Conservation (phyloP, 2,797 vertebrate genomes). For the Coregonus sp. region DNA sequence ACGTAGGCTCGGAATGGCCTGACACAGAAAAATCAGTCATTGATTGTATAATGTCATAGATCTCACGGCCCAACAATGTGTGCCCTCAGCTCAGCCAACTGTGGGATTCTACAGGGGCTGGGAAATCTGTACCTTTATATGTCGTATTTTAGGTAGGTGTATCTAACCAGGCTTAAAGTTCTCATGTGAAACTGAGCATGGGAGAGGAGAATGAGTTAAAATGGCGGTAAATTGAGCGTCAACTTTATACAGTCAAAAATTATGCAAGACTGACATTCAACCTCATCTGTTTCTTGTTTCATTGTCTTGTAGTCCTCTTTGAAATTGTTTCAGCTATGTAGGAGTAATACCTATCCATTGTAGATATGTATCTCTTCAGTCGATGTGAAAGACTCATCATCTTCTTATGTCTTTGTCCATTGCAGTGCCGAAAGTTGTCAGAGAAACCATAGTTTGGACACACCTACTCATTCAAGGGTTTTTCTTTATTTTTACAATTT, state of each 20-base stretch:
- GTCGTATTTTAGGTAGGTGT: slow-evolving; percentile 1
- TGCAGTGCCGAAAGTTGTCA: no score
- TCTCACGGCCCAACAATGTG: slow-evolving; percentile 59
- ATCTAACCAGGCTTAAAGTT: slow-evolving; percentile 33
- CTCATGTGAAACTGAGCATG: slow-evolving; percentile 53
- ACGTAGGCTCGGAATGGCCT: slow-evolving; percentile 64
- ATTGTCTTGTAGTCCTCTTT: neutral
- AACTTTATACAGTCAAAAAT: neutral
- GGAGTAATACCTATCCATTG: neutral
- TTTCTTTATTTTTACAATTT: no score
- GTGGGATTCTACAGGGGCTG: slow-evolving; percentile 35
- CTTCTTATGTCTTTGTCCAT: no score
- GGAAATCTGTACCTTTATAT: slow-evolving; percentile 22
- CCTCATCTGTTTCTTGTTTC: neutral
- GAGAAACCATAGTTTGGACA: no score
- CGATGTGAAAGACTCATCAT: slow-evolving; percentile 39
- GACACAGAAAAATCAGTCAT: slow-evolving; percentile 54
- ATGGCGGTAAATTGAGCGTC: neutral
- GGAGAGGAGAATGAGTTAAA: slow-evolving; percentile 20
- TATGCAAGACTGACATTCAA: neutral
- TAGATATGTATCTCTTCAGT: neutral
- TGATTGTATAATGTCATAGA: slow-evolving; percentile 52
- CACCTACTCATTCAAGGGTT: no score
- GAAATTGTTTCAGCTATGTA: neutral
- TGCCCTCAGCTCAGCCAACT: slow-evolving; percentile 25